These are phyloP conservation scores for Pheosia gnoma DNA, from an alignment of 2,888 invertebrate species.

Conservation along the genomic window DNA sequence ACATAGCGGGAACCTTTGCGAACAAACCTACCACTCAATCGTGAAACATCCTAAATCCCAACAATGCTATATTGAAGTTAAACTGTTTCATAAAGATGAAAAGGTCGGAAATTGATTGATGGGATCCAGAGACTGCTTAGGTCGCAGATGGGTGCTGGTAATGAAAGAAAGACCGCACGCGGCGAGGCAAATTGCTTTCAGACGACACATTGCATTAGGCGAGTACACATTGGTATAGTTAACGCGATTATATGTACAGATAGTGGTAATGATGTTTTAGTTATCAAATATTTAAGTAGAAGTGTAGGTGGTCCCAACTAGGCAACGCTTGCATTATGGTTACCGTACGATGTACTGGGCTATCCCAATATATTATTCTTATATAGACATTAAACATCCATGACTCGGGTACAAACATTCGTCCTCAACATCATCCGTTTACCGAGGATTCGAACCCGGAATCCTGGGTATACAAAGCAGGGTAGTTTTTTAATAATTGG, in stretches of 20 bases:
- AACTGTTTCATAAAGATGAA: neutral
- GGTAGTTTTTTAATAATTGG: too few relatives aligned
- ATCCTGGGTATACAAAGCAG: too few relatives aligned
- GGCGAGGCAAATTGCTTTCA: conserved; percentile 79
- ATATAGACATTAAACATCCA: too few relatives aligned
- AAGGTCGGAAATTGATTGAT: conserved; percentile 11
- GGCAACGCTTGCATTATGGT: too few relatives aligned
- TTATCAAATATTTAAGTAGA: neutral
- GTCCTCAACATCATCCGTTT: too few relatives aligned
- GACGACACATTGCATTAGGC: conserved; percentile 77
- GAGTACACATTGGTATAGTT: conserved; percentile 36
- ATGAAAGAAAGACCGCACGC: conserved; percentile 76
- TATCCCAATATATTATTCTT: too few relatives aligned
- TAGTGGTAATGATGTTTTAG: conserved; percentile 8
- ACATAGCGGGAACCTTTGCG: conserved; percentile 48
- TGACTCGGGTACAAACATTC: too few relatives aligned
- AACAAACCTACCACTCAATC: conserved; percentile 32
- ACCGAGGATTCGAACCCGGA: too few relatives aligned
- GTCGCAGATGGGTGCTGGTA: conserved; percentile 51
- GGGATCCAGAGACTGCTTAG: conserved; percentile 16
- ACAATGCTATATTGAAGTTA: conserved; percentile 4
- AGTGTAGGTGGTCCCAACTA: too few relatives aligned
- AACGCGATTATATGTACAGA: conserved; percentile 22
- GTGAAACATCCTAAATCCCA: conserved; percentile 18
- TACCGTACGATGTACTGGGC: too few relatives aligned